Percentiles rank a stretch among this genome's conserved stretches.
Evolutionary conservation across 23 tunicate species (phyloP).

Genomic region (Halocynthia aurantium): DNA sequence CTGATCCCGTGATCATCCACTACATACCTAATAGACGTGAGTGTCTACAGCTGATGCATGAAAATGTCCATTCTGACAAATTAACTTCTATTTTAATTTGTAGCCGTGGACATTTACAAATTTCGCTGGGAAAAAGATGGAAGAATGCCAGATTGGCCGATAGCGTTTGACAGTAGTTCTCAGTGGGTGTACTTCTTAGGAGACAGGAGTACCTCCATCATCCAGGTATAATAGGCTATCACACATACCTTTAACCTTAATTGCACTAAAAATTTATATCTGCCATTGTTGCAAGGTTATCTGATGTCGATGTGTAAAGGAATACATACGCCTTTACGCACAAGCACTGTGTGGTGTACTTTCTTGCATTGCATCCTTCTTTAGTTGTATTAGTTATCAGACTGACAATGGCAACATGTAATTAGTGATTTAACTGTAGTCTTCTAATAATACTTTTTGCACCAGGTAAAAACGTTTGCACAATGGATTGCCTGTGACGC

Average conservation of each 20-base stretch:
- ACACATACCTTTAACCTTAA: not conserved
- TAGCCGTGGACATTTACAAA: conserved; percentile 23
- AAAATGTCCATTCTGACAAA: not conserved
- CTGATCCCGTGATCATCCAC: conserved; percentile 12
- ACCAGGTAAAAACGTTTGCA: not conserved
- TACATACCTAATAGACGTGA: conserved; percentile 7
- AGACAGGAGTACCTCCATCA: not conserved
- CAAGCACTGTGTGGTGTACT: too few species aligned
- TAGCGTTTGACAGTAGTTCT: conserved; percentile 7
- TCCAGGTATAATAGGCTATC: not conserved
- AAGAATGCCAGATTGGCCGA: conserved; percentile 4
- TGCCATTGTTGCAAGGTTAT: too few species aligned
- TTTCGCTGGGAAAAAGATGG: conserved; percentile 1
- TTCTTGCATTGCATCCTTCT: too few species aligned
- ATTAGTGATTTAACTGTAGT: too few species aligned
- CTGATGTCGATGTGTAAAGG: too few species aligned
- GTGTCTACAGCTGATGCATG: not conserved
- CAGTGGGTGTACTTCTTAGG: conserved; percentile 21
- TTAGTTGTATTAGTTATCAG: too few species aligned
- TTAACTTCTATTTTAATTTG: not conserved
- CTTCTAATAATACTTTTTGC: too few species aligned
- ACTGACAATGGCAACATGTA: too few species aligned
- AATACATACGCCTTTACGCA: too few species aligned
- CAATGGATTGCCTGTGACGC: conserved; percentile 3
- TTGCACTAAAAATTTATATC: too few species aligned